Evolutionary conservation across 2,888 invertebrate genomes (phyloP).

Genomic region (Autographa pulchrina): DNA sequence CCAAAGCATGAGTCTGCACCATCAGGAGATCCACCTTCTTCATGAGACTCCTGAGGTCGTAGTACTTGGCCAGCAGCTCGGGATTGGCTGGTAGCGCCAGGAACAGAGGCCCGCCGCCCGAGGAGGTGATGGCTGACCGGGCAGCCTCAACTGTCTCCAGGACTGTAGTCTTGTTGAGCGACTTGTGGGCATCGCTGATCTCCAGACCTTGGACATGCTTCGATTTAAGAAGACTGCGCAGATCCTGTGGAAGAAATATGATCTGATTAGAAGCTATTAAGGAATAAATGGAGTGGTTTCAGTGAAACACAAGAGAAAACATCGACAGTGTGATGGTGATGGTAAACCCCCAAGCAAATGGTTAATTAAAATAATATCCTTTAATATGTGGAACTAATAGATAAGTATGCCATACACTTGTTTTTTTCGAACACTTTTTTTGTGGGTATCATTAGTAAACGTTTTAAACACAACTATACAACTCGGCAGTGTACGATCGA

Average conservation of each 20-base stretch:
- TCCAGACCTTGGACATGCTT: slow-evolving; percentile 89
- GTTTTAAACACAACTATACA: too few species aligned
- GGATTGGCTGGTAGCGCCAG: slow-evolving; percentile 91
- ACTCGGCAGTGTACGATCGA: too few species aligned
- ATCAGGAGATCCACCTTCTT: slow-evolving; percentile 92
- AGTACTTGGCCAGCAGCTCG: slow-evolving; percentile 92
- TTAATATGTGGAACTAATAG: too few species aligned
- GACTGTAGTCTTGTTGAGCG: slow-evolving; percentile 86
- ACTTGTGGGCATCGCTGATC: slow-evolving; percentile 87
- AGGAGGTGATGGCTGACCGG: slow-evolving; percentile 82
- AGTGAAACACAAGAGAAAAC: too few species aligned
- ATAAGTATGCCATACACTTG: too few species aligned
- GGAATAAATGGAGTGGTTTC: background rate
- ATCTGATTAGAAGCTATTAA: background rate
- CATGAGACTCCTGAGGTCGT: slow-evolving; percentile 91
- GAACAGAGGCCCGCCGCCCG: slow-evolving; percentile 87
- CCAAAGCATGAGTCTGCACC: slow-evolving; percentile 91
- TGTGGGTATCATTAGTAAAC: too few species aligned
- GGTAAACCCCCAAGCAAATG: too few species aligned
- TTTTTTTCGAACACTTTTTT: too few species aligned
- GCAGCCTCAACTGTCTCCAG: slow-evolving; percentile 82
- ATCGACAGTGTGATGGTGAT: too few species aligned
- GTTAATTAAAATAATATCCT: too few species aligned
- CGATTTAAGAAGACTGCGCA: slow-evolving; percentile 87
- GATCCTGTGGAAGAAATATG: slow-evolving; percentile 80